phyloP scores from a whole-genome alignment of 2,113 vertebrate species.

The Lagopus muta region DNA sequence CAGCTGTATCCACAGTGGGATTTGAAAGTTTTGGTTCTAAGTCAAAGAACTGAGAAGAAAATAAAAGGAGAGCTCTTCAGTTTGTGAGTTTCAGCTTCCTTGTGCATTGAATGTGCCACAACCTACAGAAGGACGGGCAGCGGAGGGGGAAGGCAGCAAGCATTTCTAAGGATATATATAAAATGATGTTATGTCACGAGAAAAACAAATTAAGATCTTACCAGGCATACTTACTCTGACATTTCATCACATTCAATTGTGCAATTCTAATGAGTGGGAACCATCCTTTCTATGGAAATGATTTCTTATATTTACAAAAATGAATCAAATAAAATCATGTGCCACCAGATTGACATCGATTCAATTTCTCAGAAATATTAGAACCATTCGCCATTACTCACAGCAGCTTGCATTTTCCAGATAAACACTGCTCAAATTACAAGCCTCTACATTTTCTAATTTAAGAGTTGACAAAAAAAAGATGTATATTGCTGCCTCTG shows the following conservation, averaged over 20 bases:
- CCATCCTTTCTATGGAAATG: fast-evolving
- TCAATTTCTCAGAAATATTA: neutral
- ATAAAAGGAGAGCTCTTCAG: neutral
- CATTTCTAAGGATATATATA: neutral
- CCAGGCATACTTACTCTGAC: neutral
- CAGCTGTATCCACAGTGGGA: neutral
- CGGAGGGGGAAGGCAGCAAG: neutral
- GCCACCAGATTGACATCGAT: neutral
- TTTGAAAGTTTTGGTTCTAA: neutral
- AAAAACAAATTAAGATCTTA: neutral
- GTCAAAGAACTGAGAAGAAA: neutral
- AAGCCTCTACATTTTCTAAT: neutral
- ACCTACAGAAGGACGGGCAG: neutral
- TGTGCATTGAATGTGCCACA: neutral
- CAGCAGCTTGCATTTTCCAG: neutral
- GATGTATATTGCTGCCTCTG: neutral
- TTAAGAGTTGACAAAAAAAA: conserved; percentile 2
- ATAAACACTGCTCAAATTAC: neutral
- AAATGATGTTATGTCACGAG: neutral
- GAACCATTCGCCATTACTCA: neutral
- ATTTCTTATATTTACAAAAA: neutral
- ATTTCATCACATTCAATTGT: neutral
- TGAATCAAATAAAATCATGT: neutral
- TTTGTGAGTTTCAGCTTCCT: neutral
- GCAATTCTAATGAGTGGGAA: neutral